A percentile compares a stretch with the other conserved stretches of the same genome.
Conservation (phyloP, 2,888 invertebrate genomes). For the Luperina testacea region DNA sequence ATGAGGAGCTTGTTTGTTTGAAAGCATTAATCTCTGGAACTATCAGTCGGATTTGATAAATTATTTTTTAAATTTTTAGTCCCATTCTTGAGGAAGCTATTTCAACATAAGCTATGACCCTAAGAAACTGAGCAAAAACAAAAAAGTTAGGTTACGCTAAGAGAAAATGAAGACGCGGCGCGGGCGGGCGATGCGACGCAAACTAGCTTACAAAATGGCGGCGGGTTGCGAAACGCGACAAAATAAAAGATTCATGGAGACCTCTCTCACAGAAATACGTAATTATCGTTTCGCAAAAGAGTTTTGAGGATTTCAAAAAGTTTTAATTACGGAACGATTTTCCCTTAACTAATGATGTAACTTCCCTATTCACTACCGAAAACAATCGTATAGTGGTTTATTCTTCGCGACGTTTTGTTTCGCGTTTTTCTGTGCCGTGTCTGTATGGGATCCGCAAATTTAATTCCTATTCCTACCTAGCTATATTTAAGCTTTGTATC, state of each 20-base stretch:
- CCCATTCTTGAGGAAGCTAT: not conserved
- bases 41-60: not conserved
- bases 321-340: slow-evolving; percentile 39
- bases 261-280: not conserved
- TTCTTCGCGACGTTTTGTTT: slow-evolving; percentile 37
- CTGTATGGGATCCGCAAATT: slow-evolving; percentile 13
- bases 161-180: not conserved
- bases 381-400: slow-evolving; percentile 35
- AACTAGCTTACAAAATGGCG: not conserved
- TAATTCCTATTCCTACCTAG: not conserved
- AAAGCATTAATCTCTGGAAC: not conserved
- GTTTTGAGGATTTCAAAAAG: slow-evolving; percentile 1
- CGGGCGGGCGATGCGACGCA: not conserved
- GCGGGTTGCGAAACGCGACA: no score
- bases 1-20: not conserved
- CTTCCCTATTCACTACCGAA: slow-evolving; percentile 30
- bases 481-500: not conserved
- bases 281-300: not conserved
- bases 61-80: not conserved
- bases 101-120: not conserved
- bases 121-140: not conserved
- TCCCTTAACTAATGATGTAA: slow-evolving; percentile 41
- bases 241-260: not conserved
- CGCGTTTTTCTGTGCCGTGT: slow-evolving; percentile 15
- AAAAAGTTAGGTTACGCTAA: not conserved